Conservation (phyloP, 2,797 vertebrate genomes). For the Gephyroberyx darwinii region DNA sequence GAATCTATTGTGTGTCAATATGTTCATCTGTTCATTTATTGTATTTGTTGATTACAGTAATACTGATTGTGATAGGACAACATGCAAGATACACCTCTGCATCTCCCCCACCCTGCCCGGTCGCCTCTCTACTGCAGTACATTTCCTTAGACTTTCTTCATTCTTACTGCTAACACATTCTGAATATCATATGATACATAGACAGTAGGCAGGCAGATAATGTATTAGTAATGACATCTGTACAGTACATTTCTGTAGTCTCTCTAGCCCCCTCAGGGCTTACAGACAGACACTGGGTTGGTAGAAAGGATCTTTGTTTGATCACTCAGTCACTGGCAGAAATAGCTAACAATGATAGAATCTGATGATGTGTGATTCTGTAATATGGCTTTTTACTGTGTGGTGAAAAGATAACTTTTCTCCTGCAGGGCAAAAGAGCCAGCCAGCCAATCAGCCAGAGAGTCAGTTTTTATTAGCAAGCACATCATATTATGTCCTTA, state of each 20-base stretch:
- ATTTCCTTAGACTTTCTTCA: not conserved
- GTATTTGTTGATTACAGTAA: too few species aligned
- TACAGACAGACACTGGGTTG: not conserved
- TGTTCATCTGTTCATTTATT: too few species aligned
- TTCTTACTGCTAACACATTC: not conserved
- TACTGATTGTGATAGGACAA: too few species aligned
- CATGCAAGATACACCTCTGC: too few species aligned
- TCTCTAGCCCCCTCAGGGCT: not conserved
- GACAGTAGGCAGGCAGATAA: not conserved
- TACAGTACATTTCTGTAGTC: not conserved
- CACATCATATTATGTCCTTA: not conserved
- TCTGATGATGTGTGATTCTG: constrained; percentile 6
- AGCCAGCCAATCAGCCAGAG: not conserved
- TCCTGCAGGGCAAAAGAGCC: not conserved
- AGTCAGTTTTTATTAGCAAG: not conserved
- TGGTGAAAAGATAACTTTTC: not conserved
- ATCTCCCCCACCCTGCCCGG: too few species aligned
- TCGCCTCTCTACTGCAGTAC: too few species aligned
- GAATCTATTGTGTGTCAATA: too few species aligned
- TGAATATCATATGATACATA: not conserved
- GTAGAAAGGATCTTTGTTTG: constrained; percentile 8
- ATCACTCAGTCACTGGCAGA: constrained; percentile 1
- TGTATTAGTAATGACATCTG: constrained; percentile 6
- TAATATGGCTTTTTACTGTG: not conserved
- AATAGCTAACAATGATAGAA: constrained; percentile 10